phyloP scores from a whole-genome alignment of 1,140 invertebrate genomes.

The Brachionus rubens region DNA sequence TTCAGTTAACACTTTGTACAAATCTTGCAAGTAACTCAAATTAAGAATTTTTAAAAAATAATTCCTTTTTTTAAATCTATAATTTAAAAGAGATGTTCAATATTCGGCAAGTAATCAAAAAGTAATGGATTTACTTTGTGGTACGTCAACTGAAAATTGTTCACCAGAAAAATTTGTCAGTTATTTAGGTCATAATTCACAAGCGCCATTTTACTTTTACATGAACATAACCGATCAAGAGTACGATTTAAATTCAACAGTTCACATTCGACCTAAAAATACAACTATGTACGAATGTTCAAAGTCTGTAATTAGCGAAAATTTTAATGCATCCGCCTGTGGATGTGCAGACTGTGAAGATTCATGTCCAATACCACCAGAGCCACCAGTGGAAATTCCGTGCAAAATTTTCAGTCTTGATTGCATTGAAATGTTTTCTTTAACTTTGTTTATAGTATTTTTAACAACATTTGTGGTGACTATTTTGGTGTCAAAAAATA shows the following conservation, averaged over 20 bases:
- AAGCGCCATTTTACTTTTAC: conserved; percentile 40
- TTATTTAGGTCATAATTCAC: conserved; percentile 38
- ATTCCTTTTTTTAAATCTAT: background rate
- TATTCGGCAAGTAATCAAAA: conserved; percentile 42
- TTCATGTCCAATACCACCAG: conserved; percentile 13
- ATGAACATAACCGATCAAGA: conserved; percentile 15
- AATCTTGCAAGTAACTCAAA: conserved; percentile 34
- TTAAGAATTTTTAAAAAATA: background rate
- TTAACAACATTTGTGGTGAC: background rate
- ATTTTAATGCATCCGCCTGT: conserved; percentile 21
- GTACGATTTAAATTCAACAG: conserved; percentile 3
- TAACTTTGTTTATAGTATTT: conserved; percentile 17
- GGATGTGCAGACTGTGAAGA: conserved; percentile 44
- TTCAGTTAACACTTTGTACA: conserved; percentile 10
- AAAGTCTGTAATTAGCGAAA: background rate
- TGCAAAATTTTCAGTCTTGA: background rate
- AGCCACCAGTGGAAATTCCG: background rate
- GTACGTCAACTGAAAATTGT: conserved; percentile 21
- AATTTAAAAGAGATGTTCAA: conserved; percentile 39
- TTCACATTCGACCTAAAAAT: conserved; percentile 20
- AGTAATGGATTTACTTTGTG: conserved; percentile 45
- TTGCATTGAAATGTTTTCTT: background rate
- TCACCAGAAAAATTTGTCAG: background rate
- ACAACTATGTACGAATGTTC: conserved; percentile 16
- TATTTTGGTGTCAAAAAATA: background rate